Evolutionary conservation across 2,888 invertebrate species (phyloP), one percentile per base, ranked within the genome.

Genomic region (Patella depressa): DNA sequence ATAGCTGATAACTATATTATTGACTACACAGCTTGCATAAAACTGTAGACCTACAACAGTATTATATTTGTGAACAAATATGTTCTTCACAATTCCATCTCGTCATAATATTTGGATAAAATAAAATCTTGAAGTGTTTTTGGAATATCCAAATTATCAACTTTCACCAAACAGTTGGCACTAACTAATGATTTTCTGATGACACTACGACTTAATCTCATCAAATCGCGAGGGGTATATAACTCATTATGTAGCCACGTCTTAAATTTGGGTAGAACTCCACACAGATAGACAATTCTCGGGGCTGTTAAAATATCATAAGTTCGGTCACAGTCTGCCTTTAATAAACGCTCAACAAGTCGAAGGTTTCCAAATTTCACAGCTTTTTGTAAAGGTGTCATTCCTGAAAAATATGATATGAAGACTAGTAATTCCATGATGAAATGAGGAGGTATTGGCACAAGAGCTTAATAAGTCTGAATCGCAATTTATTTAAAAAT

Each of bases 171-270:
- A 55, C 76, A 79, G 7, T 80, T 74, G 14, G 11, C 24, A 0
- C 74, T 73, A 71, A 78, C 76, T 17, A 84, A 53, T 17, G 71
- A 59, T 5, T 45, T 57, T 24, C 84, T 72, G 2, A 84, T 57
- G 17, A 71, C 71, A n/a, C 75, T 74, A 1, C 84, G 69, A 75
- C 82, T 82, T 29, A 80, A 57, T 54, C 84, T 45, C 76, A 79
- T 79, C 53, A 84, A 74, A 19, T 79, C 72, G 24, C 79, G 73
- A 0, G 84, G 84, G 45, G 78, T 79, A 75, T 79, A 80, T 54
- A 84, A 76, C 75, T 84, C 84, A 53, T 80, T 69, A 11, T 78
- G 19, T 34, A 84, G 74, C 84, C 84, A 83, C 7, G 77, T 75
- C 29, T 78, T 75, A 77, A 83, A 83, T 14, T 71, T 75, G n/a